Conservation (phyloP, 2,888 invertebrate genomes). For the Thereva unica region DNA sequence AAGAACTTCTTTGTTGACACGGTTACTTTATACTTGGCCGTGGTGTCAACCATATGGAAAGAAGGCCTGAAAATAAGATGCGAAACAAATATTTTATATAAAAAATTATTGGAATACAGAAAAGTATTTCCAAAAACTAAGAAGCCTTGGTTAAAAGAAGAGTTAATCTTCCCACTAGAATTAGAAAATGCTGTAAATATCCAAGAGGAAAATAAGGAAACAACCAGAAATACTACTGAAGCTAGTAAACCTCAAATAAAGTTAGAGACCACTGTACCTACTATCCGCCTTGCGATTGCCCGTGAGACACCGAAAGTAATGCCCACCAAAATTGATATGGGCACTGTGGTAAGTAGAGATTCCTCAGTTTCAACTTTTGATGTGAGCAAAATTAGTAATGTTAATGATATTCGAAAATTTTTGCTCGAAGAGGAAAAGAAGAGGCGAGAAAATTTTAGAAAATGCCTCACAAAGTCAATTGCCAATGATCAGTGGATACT, state of each 20-base stretch:
- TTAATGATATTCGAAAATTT: slow-evolving; percentile 49
- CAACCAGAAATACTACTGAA: neutral
- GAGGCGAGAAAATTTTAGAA: slow-evolving; percentile 44
- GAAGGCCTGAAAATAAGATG: slow-evolving; percentile 46
- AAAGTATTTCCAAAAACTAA: slow-evolving; percentile 47
- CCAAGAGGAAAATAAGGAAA: too few relatives aligned
- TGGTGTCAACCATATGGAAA: slow-evolving; percentile 49
- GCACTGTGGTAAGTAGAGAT: slow-evolving; percentile 40
- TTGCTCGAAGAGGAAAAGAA: slow-evolving; percentile 49
- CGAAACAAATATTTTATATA: slow-evolving; percentile 47
- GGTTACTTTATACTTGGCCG: slow-evolving; percentile 49
- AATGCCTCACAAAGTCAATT: slow-evolving; percentile 48
- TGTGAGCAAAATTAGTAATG: slow-evolving; percentile 46
- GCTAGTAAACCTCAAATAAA: neutral
- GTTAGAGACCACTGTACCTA: too few relatives aligned
- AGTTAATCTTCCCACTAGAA: slow-evolving; percentile 45
- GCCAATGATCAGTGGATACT: slow-evolving; percentile 52
- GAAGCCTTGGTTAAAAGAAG: slow-evolving; percentile 44
- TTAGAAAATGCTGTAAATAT: slow-evolving; percentile 34
- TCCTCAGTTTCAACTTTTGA: slow-evolving; percentile 42
- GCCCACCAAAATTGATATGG: slow-evolving; percentile 38
- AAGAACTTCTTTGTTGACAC: slow-evolving; percentile 53
- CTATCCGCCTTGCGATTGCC: too few relatives aligned
- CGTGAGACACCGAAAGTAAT: neutral
- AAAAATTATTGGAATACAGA: slow-evolving; percentile 44